Evolutionary conservation across 2,888 invertebrate genomes (phyloP), one percentile per base, ranked within the genome.

Genomic region (Drosophila diplacantha): DNA sequence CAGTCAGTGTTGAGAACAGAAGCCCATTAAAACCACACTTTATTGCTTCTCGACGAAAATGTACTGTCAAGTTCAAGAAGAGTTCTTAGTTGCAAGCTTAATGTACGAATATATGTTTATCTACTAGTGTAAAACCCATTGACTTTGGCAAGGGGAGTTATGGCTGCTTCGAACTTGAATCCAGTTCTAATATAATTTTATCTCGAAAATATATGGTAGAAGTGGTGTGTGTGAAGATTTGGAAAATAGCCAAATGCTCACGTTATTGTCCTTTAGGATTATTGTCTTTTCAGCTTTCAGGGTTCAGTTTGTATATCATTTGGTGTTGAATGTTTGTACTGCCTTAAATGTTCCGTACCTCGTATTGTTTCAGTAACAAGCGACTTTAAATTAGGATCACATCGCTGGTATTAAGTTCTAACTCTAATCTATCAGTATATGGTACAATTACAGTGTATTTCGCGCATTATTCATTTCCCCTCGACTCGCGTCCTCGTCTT

Each of bases 331-430:
- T 61, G n/a, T 74, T 80, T 75, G 69, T 69, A 77, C 72, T 67
- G 43, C 52, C 62, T 57, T 73, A 69, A 53, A 62, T 49, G 26
- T 43, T 62, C 51, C 51, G 39, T 53, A 62, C 44, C 22, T 47
- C 49, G 53, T 55, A 50, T 59, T 55, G 60, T 53, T 57, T 53
- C 58, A 37, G 47, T 61, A 66, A 62, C 58, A 72, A 66, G 63
- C 49, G 52, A 67, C 64, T 72, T 78, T 75, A 82, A 81, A 79
- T 74, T 83, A 82, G 75, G 73, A 84, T 84, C 84, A 84, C 84
- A 84, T 81, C 73, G 70, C 78, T 67, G 38, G 43, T 61, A 46
- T 29, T 26, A 31, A 26, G 32, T 18, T 9, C 37, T 31, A 32
- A 29, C n/a, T 24, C 24, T 38, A 39, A 39, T 31, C 24, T 62